A percentile compares a stretch with the other conserved stretches of the same genome.
phyloP scores from a whole-genome alignment of 2,797 vertebrate species.

The Nannoperca obscura region DNA sequence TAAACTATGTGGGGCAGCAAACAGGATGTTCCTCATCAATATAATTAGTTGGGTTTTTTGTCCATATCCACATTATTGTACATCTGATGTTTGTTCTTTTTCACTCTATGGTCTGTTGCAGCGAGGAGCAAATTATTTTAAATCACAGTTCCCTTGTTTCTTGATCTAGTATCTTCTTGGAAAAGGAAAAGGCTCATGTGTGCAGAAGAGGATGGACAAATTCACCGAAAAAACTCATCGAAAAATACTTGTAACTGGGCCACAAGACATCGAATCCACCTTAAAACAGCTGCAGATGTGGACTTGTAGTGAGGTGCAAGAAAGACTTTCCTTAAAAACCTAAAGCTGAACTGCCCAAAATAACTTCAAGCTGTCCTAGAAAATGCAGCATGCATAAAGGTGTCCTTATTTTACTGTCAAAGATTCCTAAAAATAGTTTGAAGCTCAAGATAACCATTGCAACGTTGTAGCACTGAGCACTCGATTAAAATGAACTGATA shows the following conservation, averaged over 20 bases:
- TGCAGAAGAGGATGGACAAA: constrained; percentile 4
- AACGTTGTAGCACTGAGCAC: not conserved
- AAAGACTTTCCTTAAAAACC: not conserved
- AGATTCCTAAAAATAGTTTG: not conserved
- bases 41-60: constrained; percentile 3
- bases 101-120: not conserved
- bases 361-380: not conserved
- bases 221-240: not conserved
- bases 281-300: not conserved
- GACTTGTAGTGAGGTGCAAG: not conserved
- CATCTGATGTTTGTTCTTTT: not conserved
- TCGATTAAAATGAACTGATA: not conserved
- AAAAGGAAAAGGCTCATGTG: constrained; percentile 44
- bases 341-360: not conserved
- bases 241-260: not conserved
- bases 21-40: constrained; percentile 7
- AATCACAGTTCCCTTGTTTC: constrained; percentile 38
- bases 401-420: not conserved
- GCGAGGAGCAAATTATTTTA: not conserved
- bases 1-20: not conserved
- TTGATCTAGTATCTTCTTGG: constrained; percentile 18
- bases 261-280: not conserved
- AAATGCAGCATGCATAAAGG: not conserved
- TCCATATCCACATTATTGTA: not conserved
- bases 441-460: not conserved